These are phyloP conservation scores for Catostomus latipinnis DNA, from an alignment of 2,797 vertebrate genomes.

Conservation along the genomic window DNA sequence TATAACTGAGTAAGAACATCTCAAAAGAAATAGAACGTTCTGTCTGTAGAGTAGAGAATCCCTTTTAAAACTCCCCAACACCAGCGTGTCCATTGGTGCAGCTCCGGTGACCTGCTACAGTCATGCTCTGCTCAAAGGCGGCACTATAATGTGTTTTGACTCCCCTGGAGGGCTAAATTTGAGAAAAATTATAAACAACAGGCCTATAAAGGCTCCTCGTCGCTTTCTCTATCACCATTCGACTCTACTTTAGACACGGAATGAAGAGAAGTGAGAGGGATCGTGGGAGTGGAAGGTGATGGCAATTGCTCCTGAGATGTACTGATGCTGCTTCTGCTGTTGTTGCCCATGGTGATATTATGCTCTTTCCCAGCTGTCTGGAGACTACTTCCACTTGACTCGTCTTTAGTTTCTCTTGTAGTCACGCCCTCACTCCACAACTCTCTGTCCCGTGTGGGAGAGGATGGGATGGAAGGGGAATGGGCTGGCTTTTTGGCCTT, in stretches of 20 bases:
- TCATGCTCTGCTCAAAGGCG: conserved; percentile 17
- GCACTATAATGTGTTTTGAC: conserved; percentile 8
- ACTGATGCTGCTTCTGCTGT: conserved; percentile 46
- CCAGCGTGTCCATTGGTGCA: conserved; percentile 6
- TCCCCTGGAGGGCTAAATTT: conserved; percentile 20
- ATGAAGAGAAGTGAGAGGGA: conserved; percentile 74
- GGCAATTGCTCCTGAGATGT: conserved; percentile 58
- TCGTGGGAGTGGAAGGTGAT: conserved; percentile 65
- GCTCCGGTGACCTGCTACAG: background rate
- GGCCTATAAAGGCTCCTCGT: conserved; percentile 76
- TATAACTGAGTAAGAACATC: conserved; percentile 11
- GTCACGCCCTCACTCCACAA: conserved; percentile 74
- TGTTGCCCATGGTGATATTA: conserved; percentile 38
- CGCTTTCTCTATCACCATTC: conserved; percentile 64
- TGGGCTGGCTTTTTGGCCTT: conserved; percentile 77
- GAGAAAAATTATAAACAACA: conserved; percentile 29
- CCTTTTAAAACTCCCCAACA: background rate
- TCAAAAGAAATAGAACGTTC: conserved; percentile 3
- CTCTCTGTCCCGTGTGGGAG: conserved; percentile 72
- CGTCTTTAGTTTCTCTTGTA: conserved; percentile 62
- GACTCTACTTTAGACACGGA: conserved; percentile 54
- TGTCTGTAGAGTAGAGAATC: conserved; percentile 25
- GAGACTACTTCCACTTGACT: conserved; percentile 60
- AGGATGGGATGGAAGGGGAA: conserved; percentile 60
- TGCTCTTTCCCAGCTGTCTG: conserved; percentile 45